Evolutionary conservation across 2,113 vertebrate species (phyloP).

Genomic region (Dromas ardeola): DNA sequence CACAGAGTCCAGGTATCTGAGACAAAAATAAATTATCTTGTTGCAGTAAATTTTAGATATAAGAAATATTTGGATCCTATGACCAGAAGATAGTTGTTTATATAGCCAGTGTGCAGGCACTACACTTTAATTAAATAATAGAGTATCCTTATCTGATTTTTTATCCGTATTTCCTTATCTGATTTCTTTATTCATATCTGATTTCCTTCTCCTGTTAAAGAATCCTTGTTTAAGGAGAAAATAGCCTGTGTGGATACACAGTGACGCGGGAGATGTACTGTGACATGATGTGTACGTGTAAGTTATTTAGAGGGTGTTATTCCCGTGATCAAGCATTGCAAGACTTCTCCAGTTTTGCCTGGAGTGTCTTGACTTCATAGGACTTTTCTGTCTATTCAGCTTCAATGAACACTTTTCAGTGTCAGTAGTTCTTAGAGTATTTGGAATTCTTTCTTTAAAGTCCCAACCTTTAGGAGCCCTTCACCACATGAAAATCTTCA

Average conservation of each 20-base stretch:
- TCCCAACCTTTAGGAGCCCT: neutral
- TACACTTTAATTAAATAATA: neutral
- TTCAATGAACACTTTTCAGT: neutral
- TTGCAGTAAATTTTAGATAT: neutral
- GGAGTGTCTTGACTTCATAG: neutral
- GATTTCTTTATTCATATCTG: neutral
- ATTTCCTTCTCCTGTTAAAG: neutral
- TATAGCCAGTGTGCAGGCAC: neutral
- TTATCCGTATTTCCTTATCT: too few species aligned
- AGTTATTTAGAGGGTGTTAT: neutral
- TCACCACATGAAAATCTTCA: neutral
- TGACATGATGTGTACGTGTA: neutral
- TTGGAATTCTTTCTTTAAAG: neutral
- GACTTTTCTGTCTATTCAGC: neutral
- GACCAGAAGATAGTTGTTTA: neutral
- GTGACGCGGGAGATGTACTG: neutral
- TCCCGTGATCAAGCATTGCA: rapidly evolving
- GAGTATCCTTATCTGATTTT: neutral
- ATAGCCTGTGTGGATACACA: neutral
- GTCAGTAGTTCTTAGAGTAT: neutral
- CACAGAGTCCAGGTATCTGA: neutral
- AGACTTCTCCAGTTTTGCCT: neutral
- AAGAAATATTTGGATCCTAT: neutral
- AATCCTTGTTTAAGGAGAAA: neutral
- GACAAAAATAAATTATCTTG: neutral